Conservation (phyloP, 1,140 invertebrate genomes). For the Acromyrmex charruanus region DNA sequence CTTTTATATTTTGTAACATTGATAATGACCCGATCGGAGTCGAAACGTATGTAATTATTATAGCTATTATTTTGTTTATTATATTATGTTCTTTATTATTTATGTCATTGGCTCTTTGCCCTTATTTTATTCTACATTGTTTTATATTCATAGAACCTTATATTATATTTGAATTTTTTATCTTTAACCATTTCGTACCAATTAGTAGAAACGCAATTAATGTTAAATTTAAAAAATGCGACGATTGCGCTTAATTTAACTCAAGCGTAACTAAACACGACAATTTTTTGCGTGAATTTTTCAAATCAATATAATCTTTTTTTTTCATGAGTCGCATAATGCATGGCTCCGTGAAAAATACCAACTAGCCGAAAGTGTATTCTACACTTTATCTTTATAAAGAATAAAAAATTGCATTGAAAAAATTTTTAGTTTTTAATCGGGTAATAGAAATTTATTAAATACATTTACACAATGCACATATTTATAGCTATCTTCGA, state of each 20-base stretch:
- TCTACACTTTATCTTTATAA: background rate
- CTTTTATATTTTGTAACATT: too few species aligned
- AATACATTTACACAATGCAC: background rate
- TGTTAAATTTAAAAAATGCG: slow-evolving; percentile 24
- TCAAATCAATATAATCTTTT: slow-evolving; percentile 24
- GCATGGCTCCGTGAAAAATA: background rate
- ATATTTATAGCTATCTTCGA: background rate
- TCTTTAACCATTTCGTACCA: slow-evolving; percentile 30
- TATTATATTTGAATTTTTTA: background rate
- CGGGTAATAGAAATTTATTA: background rate
- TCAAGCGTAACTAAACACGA: slow-evolving; percentile 27
- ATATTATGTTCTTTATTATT: too few species aligned
- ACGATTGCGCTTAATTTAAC: slow-evolving; percentile 40
- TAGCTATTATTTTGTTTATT: too few species aligned
- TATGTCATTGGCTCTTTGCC: too few species aligned
- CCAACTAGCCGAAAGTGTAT: background rate
- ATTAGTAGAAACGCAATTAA: slow-evolving; percentile 48
- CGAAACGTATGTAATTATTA: too few species aligned
- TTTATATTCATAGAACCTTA: too few species aligned
- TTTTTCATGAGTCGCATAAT: background rate
- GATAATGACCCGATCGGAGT: too few species aligned
- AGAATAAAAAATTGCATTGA: background rate
- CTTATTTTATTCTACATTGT: too few species aligned
- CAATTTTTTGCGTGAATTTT: slow-evolving; percentile 11
- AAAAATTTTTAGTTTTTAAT: background rate